Conservation (phyloP, 2,888 invertebrate species). For the Conomelus anceps region DNA sequence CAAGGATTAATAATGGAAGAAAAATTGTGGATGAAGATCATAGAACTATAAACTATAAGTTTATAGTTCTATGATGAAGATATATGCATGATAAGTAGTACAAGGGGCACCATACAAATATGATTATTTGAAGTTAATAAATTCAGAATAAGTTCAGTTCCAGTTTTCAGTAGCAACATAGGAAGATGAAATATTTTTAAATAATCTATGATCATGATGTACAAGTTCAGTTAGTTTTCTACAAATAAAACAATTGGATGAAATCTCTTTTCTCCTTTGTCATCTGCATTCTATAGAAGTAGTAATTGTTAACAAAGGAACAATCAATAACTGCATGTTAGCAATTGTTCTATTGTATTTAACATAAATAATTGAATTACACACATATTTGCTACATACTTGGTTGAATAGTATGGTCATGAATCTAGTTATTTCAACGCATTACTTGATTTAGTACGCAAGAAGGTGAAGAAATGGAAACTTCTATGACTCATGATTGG, state of each 20-base stretch:
- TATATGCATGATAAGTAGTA: no score
- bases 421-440: background rate
- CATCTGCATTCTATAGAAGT: background rate
- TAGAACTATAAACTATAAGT: no score
- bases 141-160: no score
- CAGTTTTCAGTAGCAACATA: no score
- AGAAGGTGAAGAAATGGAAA: background rate
- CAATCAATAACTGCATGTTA: background rate
- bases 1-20: no score
- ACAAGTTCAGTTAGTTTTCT: background rate
- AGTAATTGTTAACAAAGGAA: background rate
- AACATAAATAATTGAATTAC: background rate
- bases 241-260: background rate
- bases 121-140: no score
- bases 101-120: no score
- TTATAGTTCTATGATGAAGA: no score
- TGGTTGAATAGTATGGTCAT: background rate
- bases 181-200: background rate
- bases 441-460: background rate
- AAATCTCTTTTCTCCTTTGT: background rate
- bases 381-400: background rate
- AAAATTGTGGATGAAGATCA: no score
- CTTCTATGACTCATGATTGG: background rate
- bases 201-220: background rate
- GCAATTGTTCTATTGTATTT: background rate